These are phyloP conservation scores for Dicerorhinus sumatrensis DNA, from an alignment of 2,113 vertebrate species.

Conservation along the genomic window DNA sequence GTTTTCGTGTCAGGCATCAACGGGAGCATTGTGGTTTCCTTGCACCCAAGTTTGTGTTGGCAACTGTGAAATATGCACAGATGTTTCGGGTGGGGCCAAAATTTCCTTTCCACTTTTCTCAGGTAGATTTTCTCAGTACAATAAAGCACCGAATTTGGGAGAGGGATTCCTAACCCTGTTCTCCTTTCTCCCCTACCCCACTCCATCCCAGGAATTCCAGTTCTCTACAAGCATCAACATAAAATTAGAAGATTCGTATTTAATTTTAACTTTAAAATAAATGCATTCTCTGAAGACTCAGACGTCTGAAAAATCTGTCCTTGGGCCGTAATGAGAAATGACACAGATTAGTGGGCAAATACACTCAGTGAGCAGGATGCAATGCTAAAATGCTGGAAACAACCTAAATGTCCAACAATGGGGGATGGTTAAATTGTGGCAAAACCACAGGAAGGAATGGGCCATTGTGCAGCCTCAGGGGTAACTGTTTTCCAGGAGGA, in stretches of 20 bases:
- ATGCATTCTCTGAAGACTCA: neutral
- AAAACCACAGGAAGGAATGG: fast-evolving
- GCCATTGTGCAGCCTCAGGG: neutral
- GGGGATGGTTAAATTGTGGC: neutral
- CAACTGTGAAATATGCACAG: neutral
- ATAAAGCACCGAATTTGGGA: fast-evolving
- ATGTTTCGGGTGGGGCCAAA: neutral
- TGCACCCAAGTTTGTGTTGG: neutral
- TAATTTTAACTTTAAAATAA: neutral
- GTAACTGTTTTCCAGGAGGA: constrained; percentile 31
- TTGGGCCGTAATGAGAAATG: neutral
- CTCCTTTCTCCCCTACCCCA: fast-evolving
- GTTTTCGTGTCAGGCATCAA: fast-evolving
- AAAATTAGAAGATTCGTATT: neutral
- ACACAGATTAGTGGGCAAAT: neutral
- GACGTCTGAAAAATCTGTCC: neutral
- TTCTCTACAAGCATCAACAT: fast-evolving
- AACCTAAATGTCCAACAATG: neutral
- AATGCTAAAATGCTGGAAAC: neutral
- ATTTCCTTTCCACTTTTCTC: neutral
- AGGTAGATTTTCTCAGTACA: fast-evolving
- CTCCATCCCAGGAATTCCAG: neutral
- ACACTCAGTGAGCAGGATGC: fast-evolving
- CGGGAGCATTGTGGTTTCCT: neutral
- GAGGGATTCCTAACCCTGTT: neutral